These are phyloP conservation scores for Tragelaphus buxtoni DNA, from an alignment of 2,113 vertebrate species.

Conservation along the genomic window DNA sequence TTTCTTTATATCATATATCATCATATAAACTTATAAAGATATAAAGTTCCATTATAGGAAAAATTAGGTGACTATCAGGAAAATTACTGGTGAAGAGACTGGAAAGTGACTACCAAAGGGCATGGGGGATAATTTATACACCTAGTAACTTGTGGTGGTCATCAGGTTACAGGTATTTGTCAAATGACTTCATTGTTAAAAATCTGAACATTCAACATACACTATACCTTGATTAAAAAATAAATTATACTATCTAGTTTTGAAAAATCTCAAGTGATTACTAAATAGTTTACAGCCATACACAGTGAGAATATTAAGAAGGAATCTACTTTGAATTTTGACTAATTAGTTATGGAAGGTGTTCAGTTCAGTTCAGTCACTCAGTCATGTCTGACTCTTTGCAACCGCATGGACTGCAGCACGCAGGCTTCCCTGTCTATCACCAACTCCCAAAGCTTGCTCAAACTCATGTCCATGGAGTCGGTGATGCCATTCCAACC, in stretches of 20 bases:
- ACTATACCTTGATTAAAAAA: neutral
- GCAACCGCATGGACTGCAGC: neutral
- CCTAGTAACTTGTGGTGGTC: neutral
- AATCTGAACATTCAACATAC: neutral
- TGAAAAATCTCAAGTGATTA: neutral
- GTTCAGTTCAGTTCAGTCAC: neutral
- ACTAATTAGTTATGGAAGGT: neutral
- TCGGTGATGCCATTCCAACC: neutral
- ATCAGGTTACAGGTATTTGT: neutral
- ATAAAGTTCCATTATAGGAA: neutral
- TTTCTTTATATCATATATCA: neutral
- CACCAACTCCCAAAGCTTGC: neutral
- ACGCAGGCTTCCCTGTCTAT: neutral
- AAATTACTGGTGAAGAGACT: neutral
- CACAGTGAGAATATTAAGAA: neutral
- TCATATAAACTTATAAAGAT: neutral
- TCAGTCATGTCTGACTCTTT: neutral
- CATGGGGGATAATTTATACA: neutral
- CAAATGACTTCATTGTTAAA: neutral
- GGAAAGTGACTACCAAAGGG: neutral
- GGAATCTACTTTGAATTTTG: neutral
- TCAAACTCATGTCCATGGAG: neutral
- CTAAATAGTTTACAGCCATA: neutral
- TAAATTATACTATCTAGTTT: neutral
- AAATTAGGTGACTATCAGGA: neutral